Evolutionary conservation across 2,888 invertebrate species (phyloP), one percentile per base, ranked within the genome.

Genomic region (Subacronicta megacephala): DNA sequence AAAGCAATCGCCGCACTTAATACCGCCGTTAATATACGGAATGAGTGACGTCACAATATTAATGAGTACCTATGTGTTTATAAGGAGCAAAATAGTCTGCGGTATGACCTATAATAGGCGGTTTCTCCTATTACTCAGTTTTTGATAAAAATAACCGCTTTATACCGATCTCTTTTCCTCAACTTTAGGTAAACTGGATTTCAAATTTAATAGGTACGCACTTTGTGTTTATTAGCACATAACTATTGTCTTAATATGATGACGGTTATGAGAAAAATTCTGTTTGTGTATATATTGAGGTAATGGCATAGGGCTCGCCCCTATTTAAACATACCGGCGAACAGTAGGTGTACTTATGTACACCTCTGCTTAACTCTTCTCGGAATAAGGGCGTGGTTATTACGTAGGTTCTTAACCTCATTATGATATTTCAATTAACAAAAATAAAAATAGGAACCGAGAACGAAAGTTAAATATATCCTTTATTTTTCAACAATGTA

Each of bases 81-180:
- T 7, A 2, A 7, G 38, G 12, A 38, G 18, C 18, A 7, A 29
- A 51, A 12, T 16, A 3, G 16, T 31, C 5, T 52, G 45, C 15
- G 51, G 44, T 20, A 3, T 49, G n/a, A 49, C 15, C 20, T 0
- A 45, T 1, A 15, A 29, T n/a, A 7, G 0, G 7, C 9, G 35
- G 56, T 15, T 43, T 62, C 18, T 68, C 68, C 45, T 50, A 7
- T 68, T 56, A 49, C 33, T 29, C 42, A 62, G n/a, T 46, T 23
- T 12, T 18, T 18, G 7, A 43, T 62, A 35, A 43, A 36, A 46
- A 50, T 68, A 50, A 26, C 44, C 4, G 5, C 7, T 20, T 0
- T 17, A 18, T 20, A 43, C 10, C 17, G 1, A 18, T 1, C 26
- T 16, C 1, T 67, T 64, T 67, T 67, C 68, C 68, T 55, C 13